A percentile compares a stretch with the other conserved stretches of the same genome.
Evolutionary conservation across 2,113 vertebrate species (phyloP).

Genomic region (Furnarius figulus): DNA sequence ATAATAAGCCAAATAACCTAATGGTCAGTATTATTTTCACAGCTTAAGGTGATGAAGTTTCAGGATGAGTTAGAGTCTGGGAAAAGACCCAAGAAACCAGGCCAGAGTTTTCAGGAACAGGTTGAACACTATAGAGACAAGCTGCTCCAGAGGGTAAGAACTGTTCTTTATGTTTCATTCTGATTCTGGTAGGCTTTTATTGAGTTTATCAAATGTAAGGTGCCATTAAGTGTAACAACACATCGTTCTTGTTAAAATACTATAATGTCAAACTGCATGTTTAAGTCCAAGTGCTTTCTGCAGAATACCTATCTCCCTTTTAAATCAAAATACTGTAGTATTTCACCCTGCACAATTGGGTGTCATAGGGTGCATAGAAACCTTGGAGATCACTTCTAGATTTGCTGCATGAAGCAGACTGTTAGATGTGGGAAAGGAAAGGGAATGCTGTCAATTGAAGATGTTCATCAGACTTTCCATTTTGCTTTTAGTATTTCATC

Average conservation of each 20-base stretch:
- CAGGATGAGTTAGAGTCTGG: conserved; percentile 98
- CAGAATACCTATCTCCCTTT: neutral
- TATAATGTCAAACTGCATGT: neutral
- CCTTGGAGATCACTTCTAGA: neutral
- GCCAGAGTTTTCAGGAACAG: conserved; percentile 96
- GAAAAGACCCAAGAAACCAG: conserved; percentile 94
- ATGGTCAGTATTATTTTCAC: conserved; percentile 61
- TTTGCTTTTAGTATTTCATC: neutral
- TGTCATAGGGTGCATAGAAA: neutral
- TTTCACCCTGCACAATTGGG: neutral
- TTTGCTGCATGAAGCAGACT: neutral
- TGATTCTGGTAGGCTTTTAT: neutral
- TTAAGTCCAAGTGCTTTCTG: neutral
- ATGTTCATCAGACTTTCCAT: neutral
- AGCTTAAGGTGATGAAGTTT: conserved; percentile 99
- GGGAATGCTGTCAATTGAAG: neutral
- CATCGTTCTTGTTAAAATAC: neutral
- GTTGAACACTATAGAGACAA: conserved; percentile 99
- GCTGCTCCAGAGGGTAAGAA: conserved; percentile 91
- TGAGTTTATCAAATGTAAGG: neutral
- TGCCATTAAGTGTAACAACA: neutral
- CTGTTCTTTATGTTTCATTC: conserved; percentile 26
- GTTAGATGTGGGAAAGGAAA: neutral
- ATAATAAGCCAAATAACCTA: conserved; percentile 26
- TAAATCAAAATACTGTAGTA: neutral